Base-by-base conservation (phyloP, 1,140 invertebrate species). In the Micrasema longulum region DNA sequence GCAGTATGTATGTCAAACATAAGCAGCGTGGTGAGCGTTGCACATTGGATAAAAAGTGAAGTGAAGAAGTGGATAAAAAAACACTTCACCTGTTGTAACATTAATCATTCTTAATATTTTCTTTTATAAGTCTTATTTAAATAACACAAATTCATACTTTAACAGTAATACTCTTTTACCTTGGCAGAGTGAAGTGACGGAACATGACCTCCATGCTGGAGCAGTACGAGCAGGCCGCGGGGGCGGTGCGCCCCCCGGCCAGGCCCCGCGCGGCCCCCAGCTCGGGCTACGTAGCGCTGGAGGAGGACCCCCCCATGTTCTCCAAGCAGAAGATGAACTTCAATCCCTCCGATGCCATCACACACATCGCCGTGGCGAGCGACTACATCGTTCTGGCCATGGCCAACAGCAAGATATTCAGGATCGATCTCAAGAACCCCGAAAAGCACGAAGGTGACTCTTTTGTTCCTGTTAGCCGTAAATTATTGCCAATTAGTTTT, bases 361-460 rank as follows among this genome's bases (percentile, higher is more conserved):
- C 91, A 16, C 92, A 97, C 79, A 83, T 97, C 20, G 90, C 88
- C 48, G 93, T 95, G 1, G 89, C 91, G 16, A 96, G 90, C 77
- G 94, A 96, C 78, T 91, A 90, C 77, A 85, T 97, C 41, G 90
- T 95, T 0, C 88, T 97, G 64, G 91, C 92, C 1, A 92, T 97
- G 91, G 89, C 90, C 20, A 95, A 95, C 80, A 91, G 92, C 78
- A 88, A 90, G 57, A 77, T 97, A 2, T 87, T 96, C 53, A 84
- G 94, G 45, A 92, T 97, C 71, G 92, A 97, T 83, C 84, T 97
- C 71, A 91, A 91, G 73, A 87, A 92, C 75, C 91, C 93, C 9
- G 89, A 92, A 68, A 87, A 91, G 69, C 87, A 90, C 76, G 91
- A 95, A 86, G 93, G 95, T 96, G n/a, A n/a, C n/a, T n/a, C n/a